Evolutionary conservation across 2,888 invertebrate species (phyloP).

Genomic region (Sinhomidia bicolor): DNA sequence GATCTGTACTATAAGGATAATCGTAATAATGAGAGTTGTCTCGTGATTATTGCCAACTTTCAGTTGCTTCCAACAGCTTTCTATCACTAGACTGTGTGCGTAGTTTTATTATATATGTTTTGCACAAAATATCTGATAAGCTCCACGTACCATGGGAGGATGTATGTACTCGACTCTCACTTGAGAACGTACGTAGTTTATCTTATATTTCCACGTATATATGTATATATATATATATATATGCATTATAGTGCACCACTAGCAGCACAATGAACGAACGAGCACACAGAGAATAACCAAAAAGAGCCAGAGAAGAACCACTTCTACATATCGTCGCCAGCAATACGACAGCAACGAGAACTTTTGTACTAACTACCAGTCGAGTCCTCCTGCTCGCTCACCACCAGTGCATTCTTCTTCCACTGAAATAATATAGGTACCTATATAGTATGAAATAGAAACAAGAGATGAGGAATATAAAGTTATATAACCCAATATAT

Average conservation of each 20-base stretch:
- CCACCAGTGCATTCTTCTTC: conserved; percentile 57
- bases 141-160: conserved; percentile 46
- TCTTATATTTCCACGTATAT: neutral
- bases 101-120: no score
- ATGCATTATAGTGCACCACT: neutral
- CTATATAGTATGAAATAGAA: conserved; percentile 19
- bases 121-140: neutral
- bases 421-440: conserved; percentile 21
- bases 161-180: conserved; percentile 63
- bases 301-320: conserved; percentile 25
- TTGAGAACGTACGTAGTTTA: conserved; percentile 44
- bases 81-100: no score
- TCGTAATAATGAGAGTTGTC: no score
- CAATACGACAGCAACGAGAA: neutral
- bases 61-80: no score
- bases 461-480: conserved; percentile 18
- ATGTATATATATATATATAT: neutral
- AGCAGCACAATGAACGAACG: neutral
- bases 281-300: conserved; percentile 23
- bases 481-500: conserved; percentile 5
- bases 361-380: neutral
- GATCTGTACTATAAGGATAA: no score
- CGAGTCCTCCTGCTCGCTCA: neutral
- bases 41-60: no score
- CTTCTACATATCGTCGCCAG: neutral